These are phyloP conservation scores for Etheostoma perlongum DNA, from an alignment of 2,797 vertebrate genomes.

Conservation along the genomic window DNA sequence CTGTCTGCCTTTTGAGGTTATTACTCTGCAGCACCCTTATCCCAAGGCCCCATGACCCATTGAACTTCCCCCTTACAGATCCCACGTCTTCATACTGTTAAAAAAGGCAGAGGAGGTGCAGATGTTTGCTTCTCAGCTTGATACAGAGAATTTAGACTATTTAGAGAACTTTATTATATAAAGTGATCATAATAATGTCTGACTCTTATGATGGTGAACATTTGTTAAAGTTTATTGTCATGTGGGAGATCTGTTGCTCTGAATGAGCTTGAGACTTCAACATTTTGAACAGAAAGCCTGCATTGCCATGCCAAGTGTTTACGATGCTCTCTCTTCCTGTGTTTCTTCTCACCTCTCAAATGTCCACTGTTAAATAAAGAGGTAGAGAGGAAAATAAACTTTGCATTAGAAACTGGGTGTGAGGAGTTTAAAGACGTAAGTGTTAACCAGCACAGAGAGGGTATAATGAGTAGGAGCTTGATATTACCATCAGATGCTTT, in stretches of 20 bases:
- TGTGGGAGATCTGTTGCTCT: neutral
- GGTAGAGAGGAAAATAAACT: neutral
- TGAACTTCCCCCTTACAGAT: constrained; percentile 46
- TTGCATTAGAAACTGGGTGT: neutral
- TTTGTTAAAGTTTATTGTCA: neutral
- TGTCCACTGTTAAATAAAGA: neutral
- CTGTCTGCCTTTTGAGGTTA: constrained; percentile 47
- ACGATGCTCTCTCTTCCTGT: no score
- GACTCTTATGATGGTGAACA: neutral
- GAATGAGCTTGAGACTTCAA: neutral
- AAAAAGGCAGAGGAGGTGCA: constrained; percentile 25
- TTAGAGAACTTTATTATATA: neutral
- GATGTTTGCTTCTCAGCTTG: constrained; percentile 28
- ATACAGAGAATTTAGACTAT: neutral
- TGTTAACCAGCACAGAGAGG: neutral
- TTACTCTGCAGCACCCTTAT: constrained; percentile 46
- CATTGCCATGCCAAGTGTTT: neutral
- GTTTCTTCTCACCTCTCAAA: neutral
- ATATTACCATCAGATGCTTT: no score
- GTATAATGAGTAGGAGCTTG: no score
- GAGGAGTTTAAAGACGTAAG: neutral
- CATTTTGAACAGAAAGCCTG: neutral
- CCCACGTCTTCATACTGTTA: constrained; percentile 27
- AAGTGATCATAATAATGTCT: neutral
- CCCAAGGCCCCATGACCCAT: constrained; percentile 49